Evolutionary conservation across 2,113 vertebrate genomes (phyloP).

Genomic region (Lycocorax pyrrhopterus): DNA sequence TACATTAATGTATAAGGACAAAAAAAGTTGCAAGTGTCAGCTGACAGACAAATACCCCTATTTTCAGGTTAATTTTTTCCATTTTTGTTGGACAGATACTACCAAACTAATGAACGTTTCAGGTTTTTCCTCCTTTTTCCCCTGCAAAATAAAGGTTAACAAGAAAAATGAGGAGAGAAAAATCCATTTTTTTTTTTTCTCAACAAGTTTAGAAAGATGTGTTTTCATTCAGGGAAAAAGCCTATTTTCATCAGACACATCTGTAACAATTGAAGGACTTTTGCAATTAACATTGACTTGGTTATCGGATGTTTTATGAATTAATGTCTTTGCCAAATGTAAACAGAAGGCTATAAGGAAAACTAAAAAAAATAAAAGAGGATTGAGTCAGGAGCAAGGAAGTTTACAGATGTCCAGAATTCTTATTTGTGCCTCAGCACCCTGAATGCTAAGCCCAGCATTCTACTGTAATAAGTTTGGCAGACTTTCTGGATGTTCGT

Average conservation of each 20-base stretch:
- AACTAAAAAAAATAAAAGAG: not conserved
- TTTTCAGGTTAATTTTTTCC: not conserved
- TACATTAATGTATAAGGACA: not conserved
- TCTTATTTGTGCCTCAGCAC: not conserved
- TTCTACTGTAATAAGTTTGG: not conserved
- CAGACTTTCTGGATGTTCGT: not conserved
- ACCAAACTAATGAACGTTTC: not conserved
- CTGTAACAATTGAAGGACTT: not conserved
- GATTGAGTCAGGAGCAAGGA: fast-evolving
- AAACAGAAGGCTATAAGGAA: not conserved
- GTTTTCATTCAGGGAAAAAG: not conserved
- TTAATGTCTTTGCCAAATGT: not conserved
- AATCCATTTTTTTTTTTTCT: not conserved
- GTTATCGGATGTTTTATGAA: not conserved
- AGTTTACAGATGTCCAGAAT: not conserved
- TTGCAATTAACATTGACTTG: not conserved
- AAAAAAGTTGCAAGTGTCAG: not conserved
- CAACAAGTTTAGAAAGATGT: not conserved
- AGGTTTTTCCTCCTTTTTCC: not conserved
- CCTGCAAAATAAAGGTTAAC: not conserved
- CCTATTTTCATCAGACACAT: not conserved
- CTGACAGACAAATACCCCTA: not conserved
- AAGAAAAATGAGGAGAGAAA: not conserved
- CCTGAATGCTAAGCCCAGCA: not conserved
- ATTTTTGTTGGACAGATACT: not conserved